Base-by-base conservation (phyloP, 2,888 invertebrate genomes). In the Erebia aethiops region DNA sequence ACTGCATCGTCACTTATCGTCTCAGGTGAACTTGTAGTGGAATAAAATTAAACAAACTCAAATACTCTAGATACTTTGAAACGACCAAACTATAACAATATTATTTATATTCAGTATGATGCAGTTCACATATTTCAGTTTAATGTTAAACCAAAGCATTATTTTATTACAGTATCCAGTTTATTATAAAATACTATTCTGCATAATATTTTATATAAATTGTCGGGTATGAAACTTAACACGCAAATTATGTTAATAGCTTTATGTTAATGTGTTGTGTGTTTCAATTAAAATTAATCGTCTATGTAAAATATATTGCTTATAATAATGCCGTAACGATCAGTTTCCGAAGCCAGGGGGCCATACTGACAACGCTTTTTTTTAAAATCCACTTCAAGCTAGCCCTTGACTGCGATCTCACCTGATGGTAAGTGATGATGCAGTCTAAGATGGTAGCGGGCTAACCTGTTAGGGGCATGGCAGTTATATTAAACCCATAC, bases 251-350 rank as follows among this genome's bases (percentile, higher is more conserved):
- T 66, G 56, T 54, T 46, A 56, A 43, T 57, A 46, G 46, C 18
- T 21, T 66, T 66, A 66, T 66, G 66, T 57, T 66, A 66, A 66
- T 66, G 57, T 21, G 16, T 54, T 43, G 21, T 56, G 56, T 66
- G 35, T 57, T 3, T 56, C 66, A 46, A 57, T 66, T 57, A 66
- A 66, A 66, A 66, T 66, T 66, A 57, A 46, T 66, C 21, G 56
- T 43, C 14, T 41, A 35, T 21, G 54, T 56, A 10, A 56, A 54
- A 65, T 65, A 65, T 56, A 49, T 62, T 62, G 5, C 1, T 11
- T 11, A 61, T 62, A 62, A 7, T 46, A 16, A 43, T 57, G 26
- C 57, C 14, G 35, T 16, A 43, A 43, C 26, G 14, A 51, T 63
- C 10, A 10, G n/a, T 63, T 57, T 26, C 57, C 2, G 16, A 41